Percentiles rank a stretch among this genome's conserved stretches.
These are phyloP conservation scores for Herpetotheres cachinnans DNA, from an alignment of 2,113 vertebrate species.

Conservation along the genomic window DNA sequence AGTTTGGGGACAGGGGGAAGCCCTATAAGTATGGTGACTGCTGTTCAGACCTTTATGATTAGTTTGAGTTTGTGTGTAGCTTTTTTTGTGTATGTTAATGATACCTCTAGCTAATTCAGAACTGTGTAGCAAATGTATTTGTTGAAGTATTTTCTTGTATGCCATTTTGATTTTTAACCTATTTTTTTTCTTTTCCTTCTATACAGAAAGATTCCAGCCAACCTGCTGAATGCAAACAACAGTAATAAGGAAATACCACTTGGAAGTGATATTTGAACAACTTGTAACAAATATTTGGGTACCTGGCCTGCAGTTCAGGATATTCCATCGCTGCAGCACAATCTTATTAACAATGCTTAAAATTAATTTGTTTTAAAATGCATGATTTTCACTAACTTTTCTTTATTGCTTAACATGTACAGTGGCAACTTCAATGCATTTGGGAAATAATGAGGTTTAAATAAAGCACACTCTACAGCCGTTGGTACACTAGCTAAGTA, in stretches of 20 bases:
- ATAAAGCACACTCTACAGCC: slow-evolving; percentile 71
- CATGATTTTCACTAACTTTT: slow-evolving; percentile 81
- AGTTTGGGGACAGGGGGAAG: neutral
- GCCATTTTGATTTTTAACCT: neutral
- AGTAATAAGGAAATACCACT: slow-evolving; percentile 81
- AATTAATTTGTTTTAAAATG: slow-evolving; percentile 80
- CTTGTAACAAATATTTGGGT: slow-evolving; percentile 74
- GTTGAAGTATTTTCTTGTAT: neutral
- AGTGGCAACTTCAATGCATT: slow-evolving; percentile 73
- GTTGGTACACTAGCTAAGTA: slow-evolving; percentile 60
- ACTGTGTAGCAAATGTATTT: neutral
- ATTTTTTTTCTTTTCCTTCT: neutral
- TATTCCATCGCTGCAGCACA: slow-evolving; percentile 72
- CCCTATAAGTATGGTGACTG: neutral
- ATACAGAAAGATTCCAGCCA: slow-evolving; percentile 89
- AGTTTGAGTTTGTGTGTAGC: neutral
- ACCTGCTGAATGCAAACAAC: slow-evolving; percentile 98
- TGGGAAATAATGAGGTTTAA: slow-evolving; percentile 69
- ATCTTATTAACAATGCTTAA: slow-evolving; percentile 70
- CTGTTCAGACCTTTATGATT: neutral
- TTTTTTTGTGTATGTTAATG: neutral
- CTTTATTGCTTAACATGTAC: slow-evolving; percentile 78
- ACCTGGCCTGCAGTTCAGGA: slow-evolving; percentile 76
- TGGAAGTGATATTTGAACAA: slow-evolving; percentile 73
- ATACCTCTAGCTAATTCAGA: neutral